These are phyloP conservation scores for Probaryconus sp. DNA, from an alignment of 1,140 invertebrate genomes.

Conservation along the genomic window DNA sequence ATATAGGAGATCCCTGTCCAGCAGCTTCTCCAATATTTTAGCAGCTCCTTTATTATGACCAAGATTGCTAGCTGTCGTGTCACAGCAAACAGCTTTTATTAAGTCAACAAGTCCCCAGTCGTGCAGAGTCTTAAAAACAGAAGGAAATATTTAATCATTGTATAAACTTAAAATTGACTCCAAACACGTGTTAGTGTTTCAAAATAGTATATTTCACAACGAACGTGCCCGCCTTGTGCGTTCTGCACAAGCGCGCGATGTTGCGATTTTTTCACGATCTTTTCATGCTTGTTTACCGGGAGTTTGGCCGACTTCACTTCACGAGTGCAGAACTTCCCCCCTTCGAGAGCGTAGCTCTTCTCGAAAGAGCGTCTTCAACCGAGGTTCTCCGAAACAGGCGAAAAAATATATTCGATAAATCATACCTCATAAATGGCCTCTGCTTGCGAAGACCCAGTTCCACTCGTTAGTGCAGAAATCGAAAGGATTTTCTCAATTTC, in stretches of 20 bases:
- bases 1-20: slow-evolving; percentile 36
- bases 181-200: too few relatives aligned
- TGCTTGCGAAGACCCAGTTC: slow-evolving; percentile 10
- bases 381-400: too few relatives aligned
- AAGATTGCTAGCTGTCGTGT: slow-evolving; percentile 29
- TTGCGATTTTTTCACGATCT: too few relatives aligned
- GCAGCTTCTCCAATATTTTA: slow-evolving; percentile 18
- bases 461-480: slow-evolving; percentile 15
- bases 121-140: slow-evolving; percentile 14
- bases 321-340: too few relatives aligned
- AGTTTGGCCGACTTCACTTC: too few relatives aligned
- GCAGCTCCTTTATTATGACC: slow-evolving; percentile 28
- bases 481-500: slow-evolving; percentile 36
- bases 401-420: too few relatives aligned
- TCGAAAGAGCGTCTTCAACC: too few relatives aligned
- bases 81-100: slow-evolving; percentile 33
- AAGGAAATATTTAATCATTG: slow-evolving; percentile 9
- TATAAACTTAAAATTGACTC: slow-evolving; percentile 8
- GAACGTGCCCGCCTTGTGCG: too few relatives aligned
- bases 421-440: slow-evolving; percentile 24
- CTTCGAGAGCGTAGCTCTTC: too few relatives aligned
- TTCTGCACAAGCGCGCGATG: too few relatives aligned
- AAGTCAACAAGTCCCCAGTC: slow-evolving; percentile 37
- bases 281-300: too few relatives aligned
- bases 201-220: slow-evolving; percentile 13